Conservation (phyloP, 2,113 vertebrate species). For the Pipra filicauda region DNA sequence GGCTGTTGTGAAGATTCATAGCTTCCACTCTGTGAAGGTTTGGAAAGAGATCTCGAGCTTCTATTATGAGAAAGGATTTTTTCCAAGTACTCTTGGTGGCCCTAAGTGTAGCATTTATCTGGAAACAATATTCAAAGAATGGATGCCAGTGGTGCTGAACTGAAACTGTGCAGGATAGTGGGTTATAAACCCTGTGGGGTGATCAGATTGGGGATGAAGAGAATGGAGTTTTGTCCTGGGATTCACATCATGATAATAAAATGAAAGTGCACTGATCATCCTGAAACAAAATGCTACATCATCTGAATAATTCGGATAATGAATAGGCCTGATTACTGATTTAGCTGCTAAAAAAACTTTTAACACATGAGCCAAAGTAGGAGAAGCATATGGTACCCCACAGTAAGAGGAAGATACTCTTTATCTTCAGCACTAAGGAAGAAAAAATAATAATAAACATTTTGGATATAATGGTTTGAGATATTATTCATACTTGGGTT, state of each 20-base stretch:
- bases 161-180: not conserved
- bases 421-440: not conserved
- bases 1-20: not conserved
- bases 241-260: not conserved
- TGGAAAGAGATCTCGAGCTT: not conserved
- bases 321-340: not conserved
- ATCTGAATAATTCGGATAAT: not conserved
- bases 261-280: not conserved
- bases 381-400: not conserved
- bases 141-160: not conserved
- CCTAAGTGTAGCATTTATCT: not conserved
- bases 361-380: not conserved
- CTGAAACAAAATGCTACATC: not conserved
- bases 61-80: not conserved
- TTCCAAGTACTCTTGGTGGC: not conserved
- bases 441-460: not conserved
- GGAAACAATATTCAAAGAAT: not conserved
- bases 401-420: not conserved
- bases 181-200: not conserved
- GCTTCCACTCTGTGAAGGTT: not conserved
- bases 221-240: not conserved
- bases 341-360: not conserved
- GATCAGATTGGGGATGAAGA: not conserved
- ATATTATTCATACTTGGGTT: not conserved
- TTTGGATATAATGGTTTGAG: not conserved